Base-by-base conservation (phyloP, 2,113 vertebrate species). In the Melanerpes aurifrons region DNA sequence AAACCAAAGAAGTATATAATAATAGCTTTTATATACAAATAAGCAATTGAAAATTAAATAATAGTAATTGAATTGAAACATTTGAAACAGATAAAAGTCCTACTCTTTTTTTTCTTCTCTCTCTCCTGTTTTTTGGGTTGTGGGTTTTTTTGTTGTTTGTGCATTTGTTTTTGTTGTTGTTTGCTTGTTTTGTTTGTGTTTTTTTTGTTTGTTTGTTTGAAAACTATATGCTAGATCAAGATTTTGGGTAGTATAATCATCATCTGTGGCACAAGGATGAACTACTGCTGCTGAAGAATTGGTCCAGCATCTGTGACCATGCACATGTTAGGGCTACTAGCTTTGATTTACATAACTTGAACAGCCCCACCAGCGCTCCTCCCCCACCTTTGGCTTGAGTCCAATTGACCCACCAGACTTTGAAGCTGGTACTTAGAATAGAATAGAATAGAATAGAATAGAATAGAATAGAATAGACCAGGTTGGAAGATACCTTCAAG, bases 201-300 rank as follows among this genome's bases (percentile, higher is more conserved):
- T 40, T 40, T 9, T 40, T 40, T 37, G 35, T 37, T 40, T 40
- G 10, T 40, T 40, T 40, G 37, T 40, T 40, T 40, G 37, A 3
- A 72, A 61, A 12, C 3, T 6, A 70, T 76, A 50, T 12, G 1
- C 50, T 58, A 69, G 32, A 17, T 31, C 0, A 3, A 68, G 8
- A 50, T 29, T 74, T 48, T 20, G 14, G 4, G 17, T 47, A 32
- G 48, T 18, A 35, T 31, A 68, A 25, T 56, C 16, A 35, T 31
- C 40, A 59, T 26, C 48, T 69, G 9, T 7, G 3, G 3, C 15
- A 72, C 0, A 5, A 28, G 13, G 11, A 32, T 1, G 1, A 69
- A n/a, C 13, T 61, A 10, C 15, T 1, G 0, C 32, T 47, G 10
- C 8, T 63, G 32, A 90, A 61, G 74, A 82, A 35, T 19, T 63